A percentile compares a stretch with the other conserved stretches of the same genome.
These are phyloP conservation scores for Sinocyclocheilus rhinocerous DNA, from an alignment of 2,113 vertebrate species.

Conservation along the genomic window DNA sequence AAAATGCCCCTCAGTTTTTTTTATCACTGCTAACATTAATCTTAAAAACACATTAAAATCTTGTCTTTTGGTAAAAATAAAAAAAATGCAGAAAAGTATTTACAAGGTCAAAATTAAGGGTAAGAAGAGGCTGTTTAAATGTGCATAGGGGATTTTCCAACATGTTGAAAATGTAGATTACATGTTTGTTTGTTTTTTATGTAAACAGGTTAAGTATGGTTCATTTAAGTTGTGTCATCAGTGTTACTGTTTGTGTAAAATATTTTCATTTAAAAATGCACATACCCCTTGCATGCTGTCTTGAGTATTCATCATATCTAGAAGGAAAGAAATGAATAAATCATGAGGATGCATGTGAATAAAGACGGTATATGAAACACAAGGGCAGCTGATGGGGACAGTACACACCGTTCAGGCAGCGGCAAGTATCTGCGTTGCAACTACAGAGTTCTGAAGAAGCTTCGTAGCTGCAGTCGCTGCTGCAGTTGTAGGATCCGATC, in stretches of 20 bases:
- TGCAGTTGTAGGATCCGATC: not conserved
- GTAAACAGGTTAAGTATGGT: too few species aligned
- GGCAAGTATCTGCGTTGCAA: not conserved
- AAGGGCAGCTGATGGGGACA: not conserved
- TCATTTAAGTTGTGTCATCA: too few species aligned
- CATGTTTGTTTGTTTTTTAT: too few species aligned
- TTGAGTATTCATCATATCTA: not conserved
- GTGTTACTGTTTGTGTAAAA: too few species aligned
- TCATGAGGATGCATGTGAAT: not conserved
- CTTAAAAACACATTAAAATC: too few species aligned
- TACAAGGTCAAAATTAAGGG: too few species aligned
- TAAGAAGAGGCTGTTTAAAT: not conserved
- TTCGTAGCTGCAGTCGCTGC: not conserved
- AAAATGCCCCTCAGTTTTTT: too few species aligned
- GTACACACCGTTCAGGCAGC: not conserved
- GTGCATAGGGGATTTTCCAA: not conserved
- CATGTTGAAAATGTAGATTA: too few species aligned
- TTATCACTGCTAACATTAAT: too few species aligned
- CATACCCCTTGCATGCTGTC: not conserved
- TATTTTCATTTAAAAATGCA: not conserved
- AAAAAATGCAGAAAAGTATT: too few species aligned
- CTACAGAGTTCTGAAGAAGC: not conserved
- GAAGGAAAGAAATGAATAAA: not conserved
- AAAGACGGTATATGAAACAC: not conserved
- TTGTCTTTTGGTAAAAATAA: too few species aligned